Conservation (phyloP, 37 sponge, comb jelly and placozoan species). For the Agelas oroides region DNA sequence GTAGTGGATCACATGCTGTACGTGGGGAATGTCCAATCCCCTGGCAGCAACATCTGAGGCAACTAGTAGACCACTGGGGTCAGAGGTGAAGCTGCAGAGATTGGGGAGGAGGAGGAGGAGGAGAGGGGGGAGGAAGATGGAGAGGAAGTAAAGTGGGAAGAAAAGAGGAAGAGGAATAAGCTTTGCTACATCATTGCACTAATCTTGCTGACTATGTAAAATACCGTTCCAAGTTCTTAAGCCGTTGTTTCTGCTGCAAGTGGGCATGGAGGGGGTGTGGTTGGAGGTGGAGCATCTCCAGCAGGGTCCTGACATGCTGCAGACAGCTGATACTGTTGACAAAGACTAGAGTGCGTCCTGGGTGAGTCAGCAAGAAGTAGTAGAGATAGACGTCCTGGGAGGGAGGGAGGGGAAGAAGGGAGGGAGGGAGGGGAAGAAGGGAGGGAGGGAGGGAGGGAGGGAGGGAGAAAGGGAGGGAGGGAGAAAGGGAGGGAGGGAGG, state of each 20-base stretch:
- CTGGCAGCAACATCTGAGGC: conserved; percentile 96
- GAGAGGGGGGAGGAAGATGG: not conserved
- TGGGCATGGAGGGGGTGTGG: conserved; percentile 90
- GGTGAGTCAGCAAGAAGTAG: conserved; percentile 77
- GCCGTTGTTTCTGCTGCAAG: conserved; percentile 96
- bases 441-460: conserved; percentile 7
- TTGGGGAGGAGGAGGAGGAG: too few species aligned
- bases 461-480: not conserved
- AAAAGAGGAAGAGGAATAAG: not conserved
- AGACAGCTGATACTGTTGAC: conserved; percentile 89
- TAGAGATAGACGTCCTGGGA: conserved; percentile 85
- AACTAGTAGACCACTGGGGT: conserved; percentile 62
- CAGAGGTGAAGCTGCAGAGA: conserved; percentile 56
- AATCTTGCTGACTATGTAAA: too few species aligned
- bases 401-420: not conserved
- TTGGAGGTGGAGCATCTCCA: conserved; percentile 71
- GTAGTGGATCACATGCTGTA: conserved; percentile 95
- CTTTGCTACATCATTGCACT: too few species aligned
- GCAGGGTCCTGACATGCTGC: conserved; percentile 57
- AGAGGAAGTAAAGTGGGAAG: too few species aligned
- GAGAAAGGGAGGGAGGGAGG: too few species aligned
- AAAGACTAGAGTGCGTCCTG: conserved; percentile 91
- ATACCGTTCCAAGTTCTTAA: conserved; percentile 95
- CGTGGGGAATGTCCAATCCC: conserved; percentile 90
- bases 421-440: not conserved